Evolutionary conservation across 2,888 invertebrate species (phyloP), one percentile per base, ranked within the genome.

Genomic region (Hypena proboscidalis): DNA sequence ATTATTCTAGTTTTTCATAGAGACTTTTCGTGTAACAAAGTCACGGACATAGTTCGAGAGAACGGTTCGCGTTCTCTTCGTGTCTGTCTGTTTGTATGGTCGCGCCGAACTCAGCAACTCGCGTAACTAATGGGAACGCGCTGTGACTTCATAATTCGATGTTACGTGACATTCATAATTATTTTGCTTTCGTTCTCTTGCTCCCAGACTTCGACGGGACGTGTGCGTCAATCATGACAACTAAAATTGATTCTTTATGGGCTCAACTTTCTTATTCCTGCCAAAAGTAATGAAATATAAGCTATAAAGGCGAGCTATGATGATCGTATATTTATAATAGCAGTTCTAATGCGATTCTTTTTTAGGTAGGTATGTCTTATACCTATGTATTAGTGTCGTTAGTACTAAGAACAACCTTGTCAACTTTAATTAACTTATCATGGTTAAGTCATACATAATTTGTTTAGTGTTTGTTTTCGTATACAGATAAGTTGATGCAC

Each of bases 111-210:
- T 65, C 29, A 9, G 19, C 26, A 33, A 30, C 44, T 30, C 70
- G 70, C 73, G 74, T 58, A 61, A 77, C 73, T 55, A 71, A 70
- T 70, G 49, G 57, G 50, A 69, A 82, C 80, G 76, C 70, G 73
- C 53, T 57, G 48, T 52, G 83, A 82, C 80, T 84, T 48, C 58
- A 64, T 74, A 75, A 82, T 77, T 77, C 50, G 39, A 58, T 34
- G 70, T 81, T 81, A 82, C 82, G 84, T 84, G 82, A 80, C 72
- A 73, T 57, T 60, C 70, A 79, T 83, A 73, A 77, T 74, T 74
- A 76, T 74, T 66, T 71, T 67, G 58, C 74, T 75, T 78, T 74
- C 70, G 70, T 74, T 70, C 69, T 59, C 73, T 75, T 31, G 43
- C 25, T 59, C 38, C 26, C 40, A 58, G 40, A 36, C 37, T 52